Base-by-base conservation (phyloP, 2,888 invertebrate genomes). In the Netelia inedita region DNA sequence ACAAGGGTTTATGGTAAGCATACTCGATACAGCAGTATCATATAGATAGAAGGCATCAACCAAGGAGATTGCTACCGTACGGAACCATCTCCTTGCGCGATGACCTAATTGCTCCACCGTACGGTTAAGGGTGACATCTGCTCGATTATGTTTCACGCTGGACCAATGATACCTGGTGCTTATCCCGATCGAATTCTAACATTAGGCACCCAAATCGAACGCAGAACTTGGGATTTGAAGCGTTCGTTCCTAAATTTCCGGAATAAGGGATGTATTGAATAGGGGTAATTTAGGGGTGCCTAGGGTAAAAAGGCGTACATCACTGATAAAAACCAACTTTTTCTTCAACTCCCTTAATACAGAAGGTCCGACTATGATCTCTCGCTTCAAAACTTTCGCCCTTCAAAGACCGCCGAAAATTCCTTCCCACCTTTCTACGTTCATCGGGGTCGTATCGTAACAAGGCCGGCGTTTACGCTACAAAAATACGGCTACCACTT, bases 381-480 rank as follows among this genome's bases (percentile, higher is more conserved):
- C 35, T 35, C 35, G 35, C n/a, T 57, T 57, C 5, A 57, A 16
- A 57, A 57, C 16, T 57, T 16, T 57, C n/a, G 10, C 16, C 9
- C 57, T 16, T 57, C 21, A 57, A 35, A 16, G 57, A 16, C 65
- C 63, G 14, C 11, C 16, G 14, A 35, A 35, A 59, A 35, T 35
- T 35, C 35, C 6, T 14, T 19, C 59, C 1, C 6, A 55, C 23
- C 19, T 57, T 59, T 35, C 28, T 16, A 21, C 23, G 16, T n/a
- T 53, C 46, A 11, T 41, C 11, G 1, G 16, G 1, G 53, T 75
- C 43, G 3, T 65, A 19, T 61, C 61, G 21, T 65, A 65, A 63
- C 55, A 11, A 46, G 46, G 35, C 35, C 66, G 50, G 41, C 55
- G 53, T 73, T 41, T 61, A 66, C 55, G 57, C 23, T 72, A 59